Evolutionary conservation across 2,113 vertebrate genomes (phyloP), one percentile per base, ranked within the genome.

Genomic region (Callionymus lyra): DNA sequence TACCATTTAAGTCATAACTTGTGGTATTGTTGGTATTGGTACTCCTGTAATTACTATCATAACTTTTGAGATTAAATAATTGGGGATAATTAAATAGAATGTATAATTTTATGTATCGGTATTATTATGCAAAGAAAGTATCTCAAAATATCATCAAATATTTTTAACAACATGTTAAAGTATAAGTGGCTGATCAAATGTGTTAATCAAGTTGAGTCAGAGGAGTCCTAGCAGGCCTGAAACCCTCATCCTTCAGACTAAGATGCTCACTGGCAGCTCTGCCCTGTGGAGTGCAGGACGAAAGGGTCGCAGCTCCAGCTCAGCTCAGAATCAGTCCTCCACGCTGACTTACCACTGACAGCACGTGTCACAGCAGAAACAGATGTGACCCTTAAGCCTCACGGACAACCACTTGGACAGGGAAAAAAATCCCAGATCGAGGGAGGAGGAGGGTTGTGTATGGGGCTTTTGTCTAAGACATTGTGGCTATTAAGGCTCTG

Each of bases 401-500:
- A 19, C 59, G 63, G 69, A 59, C 65, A 70, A 53, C 38, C 35
- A 34, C 41, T 39, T 14, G 43, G 50, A 63, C 21, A 27, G 55
- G 42, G 45, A 61, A 61, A 53, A 56, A n/a, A n/a, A n/a, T n/a
- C 53, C 53, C 43, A 14, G 42, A 50, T 56, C 50, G 40, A 47
- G 56, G 50, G 47, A n/a, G 41, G 40, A 14, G 47, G 40, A 14
- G n/a, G n/a, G 43, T 34, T 42, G 53, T 6, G 38, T 50, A 53
- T 12, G 68, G 34, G 63, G 71, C 59, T 64, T 56, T 50, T 8
- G 14, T 70, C 67, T 60, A 49, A 68, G 43, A 55, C 70, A 77
- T 70, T 77, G 65, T 53, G 43, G 59, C 79, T 81, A 81, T 80
- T 82, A 78, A 68, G 68, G 69, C 65, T 63, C 66, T 49, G 72